These are phyloP conservation scores for Nasonia oneida DNA, from an alignment of 2,888 invertebrate species.

Conservation along the genomic window DNA sequence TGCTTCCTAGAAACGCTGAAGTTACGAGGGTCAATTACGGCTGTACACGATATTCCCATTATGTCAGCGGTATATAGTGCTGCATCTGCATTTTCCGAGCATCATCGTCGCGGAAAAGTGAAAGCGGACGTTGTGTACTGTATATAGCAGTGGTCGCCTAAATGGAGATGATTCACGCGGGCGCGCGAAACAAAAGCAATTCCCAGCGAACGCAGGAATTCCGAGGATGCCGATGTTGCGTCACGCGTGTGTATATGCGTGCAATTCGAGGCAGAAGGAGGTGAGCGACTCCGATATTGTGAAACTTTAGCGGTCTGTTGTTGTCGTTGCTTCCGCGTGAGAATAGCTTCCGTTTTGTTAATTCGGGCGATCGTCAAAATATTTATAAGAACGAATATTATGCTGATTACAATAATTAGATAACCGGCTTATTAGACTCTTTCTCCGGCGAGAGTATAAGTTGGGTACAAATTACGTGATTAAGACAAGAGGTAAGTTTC, in stretches of 20 bases:
- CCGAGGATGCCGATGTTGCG: slow-evolving; percentile 16
- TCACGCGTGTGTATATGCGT: neutral
- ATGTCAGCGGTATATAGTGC: slow-evolving; percentile 42
- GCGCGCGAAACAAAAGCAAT: neutral
- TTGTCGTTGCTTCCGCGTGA: neutral
- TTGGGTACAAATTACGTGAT: neutral
- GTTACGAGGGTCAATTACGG: slow-evolving; percentile 45
- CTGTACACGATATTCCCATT: slow-evolving; percentile 59
- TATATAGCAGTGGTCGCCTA: neutral
- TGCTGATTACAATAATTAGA: neutral
- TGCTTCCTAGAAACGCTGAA: slow-evolving; percentile 14
- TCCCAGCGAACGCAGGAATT: neutral
- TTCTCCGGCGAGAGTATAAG: no score
- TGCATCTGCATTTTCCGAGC: neutral
- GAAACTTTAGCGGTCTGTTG: neutral
- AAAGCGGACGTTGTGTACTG: slow-evolving; percentile 44
- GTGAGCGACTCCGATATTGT: neutral
- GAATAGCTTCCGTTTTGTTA: neutral
- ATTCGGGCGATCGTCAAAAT: neutral
- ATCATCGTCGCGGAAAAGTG: slow-evolving; percentile 39
- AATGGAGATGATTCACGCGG: slow-evolving; percentile 26
- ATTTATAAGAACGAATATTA: neutral
- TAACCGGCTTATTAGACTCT: neutral
- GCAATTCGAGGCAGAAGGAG: neutral
- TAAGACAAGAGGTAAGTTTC: slow-evolving; percentile 26